Base-by-base conservation (phyloP, 2,888 invertebrate species). In the Nomada ferruginata region DNA sequence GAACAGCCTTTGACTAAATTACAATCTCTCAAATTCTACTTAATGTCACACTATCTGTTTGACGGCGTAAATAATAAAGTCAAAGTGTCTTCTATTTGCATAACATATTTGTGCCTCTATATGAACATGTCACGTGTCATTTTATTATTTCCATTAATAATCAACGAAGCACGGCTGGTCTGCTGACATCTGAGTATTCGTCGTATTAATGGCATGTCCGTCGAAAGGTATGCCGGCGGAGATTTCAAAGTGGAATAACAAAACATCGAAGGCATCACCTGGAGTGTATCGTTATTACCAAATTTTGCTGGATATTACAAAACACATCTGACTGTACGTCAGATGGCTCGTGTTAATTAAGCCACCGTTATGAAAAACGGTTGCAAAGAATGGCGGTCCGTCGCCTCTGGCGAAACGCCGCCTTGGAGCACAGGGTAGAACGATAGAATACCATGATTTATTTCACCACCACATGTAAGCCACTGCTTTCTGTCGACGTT, bases 351-450 rank as follows among this genome's bases (percentile, higher is more conserved):
- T 64, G 73, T 80, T 84, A 82, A 85, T 85, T 85, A 84, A 85
- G 73, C 71, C 81, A 82, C 76, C 84, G 64, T 84, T 76, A 82
- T 85, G 76, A 85, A 84, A 78, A 73, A 78, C 81, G 73, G 60
- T 78, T 69, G 63, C 79, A 50, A 74, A 60, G 76, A 74, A 72
- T 66, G 76, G 73, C 69, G 53, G 52, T 53, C 18, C 59, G 64
- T 77, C 68, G 63, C 80, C 42, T 36, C 44, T 57, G 77, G 77
- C 80, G 44, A 64, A 50, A 73, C 72, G 52, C 52, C 68, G 76
- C 44, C 72, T 69, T 20, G 57, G 64, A 42, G 68, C 76, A 13
- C 20, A n/a, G 71, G 55, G 66, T 72, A 23, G 36, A 68, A 66
- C 76, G 76, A 79, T 79, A 65, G 64, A 79, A 71, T 66, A 70